Base-by-base conservation (phyloP, 2,797 vertebrate genomes). In the Pangasius macronema region DNA sequence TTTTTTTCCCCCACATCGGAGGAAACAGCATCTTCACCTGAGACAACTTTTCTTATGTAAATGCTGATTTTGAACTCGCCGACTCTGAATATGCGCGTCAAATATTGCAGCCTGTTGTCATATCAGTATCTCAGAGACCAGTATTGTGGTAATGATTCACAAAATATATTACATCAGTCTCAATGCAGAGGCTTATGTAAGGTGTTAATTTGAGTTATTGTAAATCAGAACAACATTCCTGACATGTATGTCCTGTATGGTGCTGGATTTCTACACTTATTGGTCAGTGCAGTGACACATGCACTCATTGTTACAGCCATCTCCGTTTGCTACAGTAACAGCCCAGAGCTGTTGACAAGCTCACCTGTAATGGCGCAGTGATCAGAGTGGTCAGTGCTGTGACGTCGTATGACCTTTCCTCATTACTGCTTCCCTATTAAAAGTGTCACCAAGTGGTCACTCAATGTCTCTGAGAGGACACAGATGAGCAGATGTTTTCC, bases 371-470 rank as follows among this genome's bases (percentile, higher is more conserved):
- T 39, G 33, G n/a, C 9, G 30, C 65, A 57, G 20, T 67, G 49
- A 72, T 84, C 82, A 42, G 51, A 9, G 10, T 39, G 67, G 33
- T 70, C 65, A 55, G 82, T 36, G 36, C 59, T 42, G 65, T 65
- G 57, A 82, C 39, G 77, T 81, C 8, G 39, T 30, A 67, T 13
- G 63, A 67, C 14, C 63, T 73, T 36, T 42, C 36, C 24, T 67
- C 61, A 49, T 83, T 83, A 67, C 61, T 22, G 51, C 67, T 55
- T 72, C 51, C 65, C 22, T 57, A 84, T 84, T 84, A 84, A 55
- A 83, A 20, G 42, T 57, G 67, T 57, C 33, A 72, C 30, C 51
- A 4, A 39, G 16, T 53, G 49, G 67, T 70, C 82, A 83, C 65
- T 70, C 22, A 0, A 2, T 84, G 49, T 24, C 82, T 84, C 67